Conservation (phyloP, 2,797 vertebrate genomes). For the Falco naumanni region DNA sequence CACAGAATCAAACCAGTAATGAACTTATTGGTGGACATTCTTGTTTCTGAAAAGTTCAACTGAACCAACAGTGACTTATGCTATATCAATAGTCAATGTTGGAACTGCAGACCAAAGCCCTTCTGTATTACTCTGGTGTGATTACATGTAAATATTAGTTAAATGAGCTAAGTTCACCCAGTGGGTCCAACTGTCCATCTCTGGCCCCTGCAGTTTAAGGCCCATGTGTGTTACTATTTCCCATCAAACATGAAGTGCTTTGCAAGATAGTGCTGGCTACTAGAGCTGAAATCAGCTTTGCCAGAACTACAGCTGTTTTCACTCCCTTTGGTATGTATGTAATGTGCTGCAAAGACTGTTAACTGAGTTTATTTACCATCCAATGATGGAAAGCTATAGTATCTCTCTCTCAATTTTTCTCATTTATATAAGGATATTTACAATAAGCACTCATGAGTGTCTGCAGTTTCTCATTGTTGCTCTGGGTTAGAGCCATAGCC, state of each 20-base stretch:
- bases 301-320: not conserved
- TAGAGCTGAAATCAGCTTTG: not conserved
- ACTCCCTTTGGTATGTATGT: not conserved
- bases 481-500: not conserved
- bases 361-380: not conserved
- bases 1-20: not conserved
- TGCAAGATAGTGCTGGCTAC: not conserved
- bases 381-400: not conserved
- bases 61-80: not conserved
- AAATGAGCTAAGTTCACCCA: not conserved
- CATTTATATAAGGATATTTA: not conserved
- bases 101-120: not conserved
- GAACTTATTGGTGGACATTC: not conserved
- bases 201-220: not conserved
- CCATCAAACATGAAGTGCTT: not conserved
- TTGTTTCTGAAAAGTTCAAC: not conserved
- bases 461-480: not conserved
- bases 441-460: not conserved
- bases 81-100: not conserved
- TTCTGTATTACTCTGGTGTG: not conserved
- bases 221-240: not conserved
- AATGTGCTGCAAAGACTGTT: not conserved
- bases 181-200: not conserved
- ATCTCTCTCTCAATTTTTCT: not conserved
- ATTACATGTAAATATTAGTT: not conserved